Base-by-base conservation (phyloP, 2,113 vertebrate species). In the Artemisiospiza belli region DNA sequence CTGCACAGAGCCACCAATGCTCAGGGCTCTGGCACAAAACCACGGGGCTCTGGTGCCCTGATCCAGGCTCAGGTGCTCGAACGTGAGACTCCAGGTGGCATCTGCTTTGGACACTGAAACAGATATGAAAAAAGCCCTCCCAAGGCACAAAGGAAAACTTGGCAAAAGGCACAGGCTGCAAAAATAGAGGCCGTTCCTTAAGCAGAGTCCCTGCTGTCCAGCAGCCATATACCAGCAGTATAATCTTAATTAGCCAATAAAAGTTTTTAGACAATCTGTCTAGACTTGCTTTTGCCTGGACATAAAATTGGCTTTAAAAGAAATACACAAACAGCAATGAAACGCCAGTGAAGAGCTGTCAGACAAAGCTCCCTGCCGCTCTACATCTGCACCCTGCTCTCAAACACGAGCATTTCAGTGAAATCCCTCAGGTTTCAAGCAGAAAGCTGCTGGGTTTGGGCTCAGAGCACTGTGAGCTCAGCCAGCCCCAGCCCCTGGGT, bases 211-310 rank as follows among this genome's bases (percentile, higher is more conserved):
- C 2, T 3, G 63, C 52, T 84, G 46, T 27, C 90, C 87, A 92
- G 93, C 64, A 90, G 78, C 27, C 76, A 78, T 41, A 47, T 6
- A 77, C 62, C 92, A 94, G 93, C 68, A 90, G 37, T 81, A 81
- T 78, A 55, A 96, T 79, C 95, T 93, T 78, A 94, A 90, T 93
- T 96, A 96, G 87, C 62, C 70, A 61, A 67, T 83, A 96, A 95
- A 97, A 90, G n/a, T 83, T 81, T 84, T 94, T 95, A 96, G 92
- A 94, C 58, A 61, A 88, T 95, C 77, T 92, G 90, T 96, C 94
- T 97, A 96, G 94, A 96, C 90, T 96, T 91, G 83, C 73, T 91
- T 70, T 86, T 83, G 55, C 69, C 47, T 59, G 69, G 46, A 43
- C 91, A 92, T 63, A 95, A 95, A 91, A 92, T 28, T 67, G 49